Evolutionary conservation across 2,888 invertebrate genomes (phyloP).

Genomic region (Lasioglossum lativentre): DNA sequence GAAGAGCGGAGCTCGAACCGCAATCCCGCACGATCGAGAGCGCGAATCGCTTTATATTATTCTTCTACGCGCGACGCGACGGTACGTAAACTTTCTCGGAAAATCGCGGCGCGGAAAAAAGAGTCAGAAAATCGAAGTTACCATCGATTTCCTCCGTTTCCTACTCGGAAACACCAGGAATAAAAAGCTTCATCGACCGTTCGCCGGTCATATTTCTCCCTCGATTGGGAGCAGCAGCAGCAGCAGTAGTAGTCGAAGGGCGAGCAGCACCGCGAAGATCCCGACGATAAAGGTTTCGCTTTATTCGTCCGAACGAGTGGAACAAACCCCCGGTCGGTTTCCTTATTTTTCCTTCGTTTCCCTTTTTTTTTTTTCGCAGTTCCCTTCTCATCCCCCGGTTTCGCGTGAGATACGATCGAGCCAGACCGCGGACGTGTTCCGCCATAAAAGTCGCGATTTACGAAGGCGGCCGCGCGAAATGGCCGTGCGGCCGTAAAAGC

Average conservation of each 20-base stretch:
- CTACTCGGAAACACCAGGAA: constrained; percentile 11
- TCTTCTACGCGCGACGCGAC: background rate
- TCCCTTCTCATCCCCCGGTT: background rate
- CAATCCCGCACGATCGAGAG: background rate
- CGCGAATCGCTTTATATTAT: background rate
- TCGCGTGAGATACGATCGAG: constrained; percentile 34
- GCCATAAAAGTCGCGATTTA: constrained; percentile 52
- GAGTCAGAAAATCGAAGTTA: constrained; percentile 3
- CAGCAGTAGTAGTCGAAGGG: background rate
- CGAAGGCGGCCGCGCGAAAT: constrained; percentile 38
- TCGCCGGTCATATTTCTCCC: constrained; percentile 14
- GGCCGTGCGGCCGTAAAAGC: constrained; percentile 46
- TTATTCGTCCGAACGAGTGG: constrained; percentile 2
- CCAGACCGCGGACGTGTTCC: constrained; percentile 30
- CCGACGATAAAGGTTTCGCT: constrained; percentile 9
- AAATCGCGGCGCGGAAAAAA: background rate
- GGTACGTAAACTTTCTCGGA: constrained; percentile 12
- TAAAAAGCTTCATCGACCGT: constrained; percentile 12
- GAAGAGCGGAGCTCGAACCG: background rate
- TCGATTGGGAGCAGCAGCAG: background rate
- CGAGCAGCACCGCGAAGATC: background rate
- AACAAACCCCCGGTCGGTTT: constrained; percentile 9
- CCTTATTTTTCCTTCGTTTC: background rate
- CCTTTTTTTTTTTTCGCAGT: constrained; percentile 1
- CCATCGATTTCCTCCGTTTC: constrained; percentile 11